phyloP scores from a whole-genome alignment of 2,797 vertebrate genomes.

The Pangasius macronema region DNA sequence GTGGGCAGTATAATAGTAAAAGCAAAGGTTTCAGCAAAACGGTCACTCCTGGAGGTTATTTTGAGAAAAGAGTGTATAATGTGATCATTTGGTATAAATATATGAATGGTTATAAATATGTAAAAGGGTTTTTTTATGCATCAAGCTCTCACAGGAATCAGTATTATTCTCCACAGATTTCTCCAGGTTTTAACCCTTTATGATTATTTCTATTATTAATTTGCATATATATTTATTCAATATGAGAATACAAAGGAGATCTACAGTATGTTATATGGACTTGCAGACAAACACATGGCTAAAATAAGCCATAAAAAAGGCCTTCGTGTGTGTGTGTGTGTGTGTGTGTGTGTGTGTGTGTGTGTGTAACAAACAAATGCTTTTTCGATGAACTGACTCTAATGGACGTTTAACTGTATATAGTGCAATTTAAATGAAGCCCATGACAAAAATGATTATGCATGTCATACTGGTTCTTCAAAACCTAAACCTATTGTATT shows the following conservation, averaged over 20 bases:
- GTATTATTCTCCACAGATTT: not conserved
- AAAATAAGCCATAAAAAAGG: constrained; percentile 14
- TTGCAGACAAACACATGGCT: constrained; percentile 3
- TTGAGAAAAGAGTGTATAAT: not conserved
- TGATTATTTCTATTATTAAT: not conserved
- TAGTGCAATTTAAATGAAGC: constrained; percentile 53
- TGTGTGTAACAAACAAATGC: constrained; percentile 22
- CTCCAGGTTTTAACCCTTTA: not conserved
- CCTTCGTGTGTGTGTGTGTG: no score
- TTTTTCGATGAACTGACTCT: constrained; percentile 37
- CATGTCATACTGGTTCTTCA: constrained; percentile 48
- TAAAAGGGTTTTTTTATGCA: not conserved
- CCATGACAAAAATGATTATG: constrained; percentile 57
- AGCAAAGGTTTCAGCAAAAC: not conserved
- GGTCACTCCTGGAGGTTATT: not conserved
- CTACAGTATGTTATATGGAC: not conserved
- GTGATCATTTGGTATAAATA: not conserved
- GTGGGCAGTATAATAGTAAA: not conserved
- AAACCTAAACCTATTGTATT: constrained; percentile 35
- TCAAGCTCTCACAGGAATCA: not conserved
- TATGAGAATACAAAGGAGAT: not conserved
- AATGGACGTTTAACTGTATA: constrained; percentile 41
- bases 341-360: no score
- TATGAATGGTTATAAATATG: not conserved
- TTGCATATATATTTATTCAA: not conserved